Conservation (phyloP, 2,113 vertebrate species). For the Ceyx cyanopectus region DNA sequence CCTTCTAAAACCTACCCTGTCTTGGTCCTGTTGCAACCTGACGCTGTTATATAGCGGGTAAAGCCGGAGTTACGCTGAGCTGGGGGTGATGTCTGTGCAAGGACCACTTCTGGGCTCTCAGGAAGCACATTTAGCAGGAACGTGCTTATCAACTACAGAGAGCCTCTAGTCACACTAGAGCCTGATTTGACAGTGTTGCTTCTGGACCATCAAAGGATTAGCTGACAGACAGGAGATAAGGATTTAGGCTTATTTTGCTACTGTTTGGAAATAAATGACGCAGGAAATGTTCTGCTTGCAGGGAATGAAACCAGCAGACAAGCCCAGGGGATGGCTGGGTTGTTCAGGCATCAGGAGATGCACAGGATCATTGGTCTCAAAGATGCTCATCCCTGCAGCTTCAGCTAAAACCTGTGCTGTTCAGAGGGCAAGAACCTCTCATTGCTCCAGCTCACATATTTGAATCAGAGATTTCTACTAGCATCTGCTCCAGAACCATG, state of each 20-base stretch:
- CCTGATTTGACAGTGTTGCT: not conserved
- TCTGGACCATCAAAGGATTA: not conserved
- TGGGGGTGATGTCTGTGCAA: not conserved
- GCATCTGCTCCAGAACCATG: not conserved
- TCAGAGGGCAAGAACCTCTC: not conserved
- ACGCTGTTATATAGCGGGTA: not conserved
- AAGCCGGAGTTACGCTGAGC: not conserved
- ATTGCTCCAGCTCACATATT: not conserved
- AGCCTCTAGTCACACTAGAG: not conserved
- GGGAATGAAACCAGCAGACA: slow-evolving; percentile 1
- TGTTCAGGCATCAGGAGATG: not conserved
- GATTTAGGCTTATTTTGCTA: slow-evolving; percentile 13
- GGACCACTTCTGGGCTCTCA: not conserved
- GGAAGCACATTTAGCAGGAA: not conserved
- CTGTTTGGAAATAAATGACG: slow-evolving; percentile 48
- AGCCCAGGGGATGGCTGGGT: not conserved
- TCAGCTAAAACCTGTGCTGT: not conserved
- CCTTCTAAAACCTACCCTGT: not conserved
- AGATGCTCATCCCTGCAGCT: not conserved
- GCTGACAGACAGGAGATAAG: not conserved
- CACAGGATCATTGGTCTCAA: not conserved
- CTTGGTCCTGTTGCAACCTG: not conserved
- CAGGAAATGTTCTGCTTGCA: slow-evolving; percentile 29
- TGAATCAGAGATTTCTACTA: not conserved
- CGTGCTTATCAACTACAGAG: not conserved